phyloP scores from a whole-genome alignment of 1,140 invertebrate genomes.

The Bicyclus anynana region DNA sequence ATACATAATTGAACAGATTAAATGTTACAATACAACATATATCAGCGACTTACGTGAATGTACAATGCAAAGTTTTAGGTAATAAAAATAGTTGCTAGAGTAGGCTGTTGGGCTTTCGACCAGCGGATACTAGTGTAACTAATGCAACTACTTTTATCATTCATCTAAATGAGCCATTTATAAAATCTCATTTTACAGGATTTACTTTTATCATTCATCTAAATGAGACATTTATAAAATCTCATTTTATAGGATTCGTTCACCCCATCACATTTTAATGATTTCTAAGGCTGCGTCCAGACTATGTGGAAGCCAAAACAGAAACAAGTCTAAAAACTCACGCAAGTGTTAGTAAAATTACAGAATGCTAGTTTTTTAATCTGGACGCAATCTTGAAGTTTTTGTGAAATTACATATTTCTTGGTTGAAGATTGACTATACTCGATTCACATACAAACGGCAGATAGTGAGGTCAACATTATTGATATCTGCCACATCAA shows the following conservation, averaged over 20 bases:
- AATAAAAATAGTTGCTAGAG: conserved; percentile 67
- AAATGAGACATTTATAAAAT: too few relatives aligned
- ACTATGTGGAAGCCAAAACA: background rate
- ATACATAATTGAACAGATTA: conserved; percentile 34
- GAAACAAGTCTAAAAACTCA: background rate
- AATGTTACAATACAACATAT: conserved; percentile 15
- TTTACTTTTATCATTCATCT: too few relatives aligned
- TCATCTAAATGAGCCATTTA: too few relatives aligned
- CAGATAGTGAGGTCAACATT: too few relatives aligned
- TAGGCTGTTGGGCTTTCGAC: conserved; percentile 19
- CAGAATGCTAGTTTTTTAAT: background rate
- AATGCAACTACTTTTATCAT: background rate
- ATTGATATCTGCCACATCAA: too few relatives aligned
- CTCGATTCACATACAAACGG: too few relatives aligned
- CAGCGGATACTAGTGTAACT: background rate
- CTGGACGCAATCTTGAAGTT: background rate
- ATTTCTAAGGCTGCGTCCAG: background rate
- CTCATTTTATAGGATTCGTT: too few relatives aligned
- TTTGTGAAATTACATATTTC: background rate
- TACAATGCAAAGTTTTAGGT: conserved; percentile 56
- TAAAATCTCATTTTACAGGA: too few relatives aligned
- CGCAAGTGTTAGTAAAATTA: background rate
- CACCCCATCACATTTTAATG: too few relatives aligned
- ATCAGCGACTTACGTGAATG: conserved; percentile 31
- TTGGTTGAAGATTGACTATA: too few relatives aligned